A percentile compares a stretch with the other conserved stretches of the same genome.
These are phyloP conservation scores for Leiothrix lutea DNA, from an alignment of 2,113 vertebrate species.

Conservation along the genomic window DNA sequence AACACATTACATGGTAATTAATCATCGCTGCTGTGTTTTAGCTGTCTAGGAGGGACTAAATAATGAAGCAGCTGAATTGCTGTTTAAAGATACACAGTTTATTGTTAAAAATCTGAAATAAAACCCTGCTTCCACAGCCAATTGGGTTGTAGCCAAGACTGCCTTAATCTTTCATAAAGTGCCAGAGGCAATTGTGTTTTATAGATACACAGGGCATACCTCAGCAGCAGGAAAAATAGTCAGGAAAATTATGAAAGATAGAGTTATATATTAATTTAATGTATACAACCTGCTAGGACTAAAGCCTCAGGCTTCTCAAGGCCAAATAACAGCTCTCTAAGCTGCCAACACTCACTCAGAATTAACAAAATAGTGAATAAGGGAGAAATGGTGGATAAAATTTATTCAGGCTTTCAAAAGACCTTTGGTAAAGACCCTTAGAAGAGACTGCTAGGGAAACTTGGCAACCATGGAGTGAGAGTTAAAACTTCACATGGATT, in stretches of 20 bases:
- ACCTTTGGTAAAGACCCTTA: constrained; percentile 30
- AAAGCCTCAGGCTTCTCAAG: background rate
- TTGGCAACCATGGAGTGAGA: constrained; percentile 50
- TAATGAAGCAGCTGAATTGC: background rate
- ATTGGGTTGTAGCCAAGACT: background rate
- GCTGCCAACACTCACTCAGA: background rate
- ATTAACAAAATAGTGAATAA: constrained; percentile 36
- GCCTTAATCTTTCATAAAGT: background rate
- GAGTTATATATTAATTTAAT: background rate
- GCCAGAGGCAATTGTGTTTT: background rate
- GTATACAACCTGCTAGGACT: background rate
- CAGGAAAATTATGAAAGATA: background rate
- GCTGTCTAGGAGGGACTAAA: background rate
- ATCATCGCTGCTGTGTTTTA: background rate
- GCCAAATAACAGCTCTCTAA: background rate
- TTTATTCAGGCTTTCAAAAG: constrained; percentile 56
- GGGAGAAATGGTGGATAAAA: constrained; percentile 33
- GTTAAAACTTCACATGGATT: constrained; percentile 23
- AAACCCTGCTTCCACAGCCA: background rate
- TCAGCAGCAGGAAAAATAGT: background rate
- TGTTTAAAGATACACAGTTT: background rate
- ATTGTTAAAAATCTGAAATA: constrained; percentile 4
- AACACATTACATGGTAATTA: background rate
- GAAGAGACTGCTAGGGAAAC: constrained; percentile 2
- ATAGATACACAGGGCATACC: background rate